Evolutionary conservation across 1,140 invertebrate genomes (phyloP).

Genomic region (Microvelia longipes): DNA sequence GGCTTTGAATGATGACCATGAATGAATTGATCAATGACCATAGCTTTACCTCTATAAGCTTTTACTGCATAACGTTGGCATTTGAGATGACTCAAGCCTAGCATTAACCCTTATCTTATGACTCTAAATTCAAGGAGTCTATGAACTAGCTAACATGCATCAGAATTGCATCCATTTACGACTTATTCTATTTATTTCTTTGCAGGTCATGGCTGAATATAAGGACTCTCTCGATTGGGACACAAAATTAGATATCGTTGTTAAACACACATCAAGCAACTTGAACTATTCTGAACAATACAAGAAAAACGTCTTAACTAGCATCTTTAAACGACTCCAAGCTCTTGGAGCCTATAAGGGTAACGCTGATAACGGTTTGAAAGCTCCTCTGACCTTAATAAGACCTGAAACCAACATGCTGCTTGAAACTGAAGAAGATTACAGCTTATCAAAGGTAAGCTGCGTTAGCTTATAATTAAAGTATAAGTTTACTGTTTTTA

Average conservation of each 20-base stretch:
- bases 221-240: too few relatives aligned
- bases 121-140: too few relatives aligned
- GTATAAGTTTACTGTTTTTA: too few relatives aligned
- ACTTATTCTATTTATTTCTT: too few relatives aligned
- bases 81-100: too few relatives aligned
- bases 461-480: not conserved
- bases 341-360: slow-evolving; percentile 36
- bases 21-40: slow-evolving; percentile 29
- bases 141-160: too few relatives aligned
- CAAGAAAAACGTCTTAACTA: slow-evolving; percentile 19
- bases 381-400: slow-evolving; percentile 43
- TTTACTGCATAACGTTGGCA: not conserved
- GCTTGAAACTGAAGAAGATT: slow-evolving; percentile 39
- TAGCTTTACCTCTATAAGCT: slow-evolving; percentile 28
- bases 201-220: too few relatives aligned
- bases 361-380: slow-evolving; percentile 24
- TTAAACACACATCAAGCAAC: slow-evolving; percentile 14
- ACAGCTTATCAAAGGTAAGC: slow-evolving; percentile 39
- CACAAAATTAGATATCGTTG: slow-evolving; percentile 28
- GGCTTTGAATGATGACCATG: not conserved
- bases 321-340: slow-evolving; percentile 39
- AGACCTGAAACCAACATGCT: slow-evolving; percentile 39
- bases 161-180: too few relatives aligned
- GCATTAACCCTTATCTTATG: too few relatives aligned
- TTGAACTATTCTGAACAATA: slow-evolving; percentile 18